A percentile compares a stretch with the other conserved stretches of the same genome.
Evolutionary conservation across 92 coral and sea anemone genomes (phyloP).

Genomic region (Virgularia gustaviana): DNA sequence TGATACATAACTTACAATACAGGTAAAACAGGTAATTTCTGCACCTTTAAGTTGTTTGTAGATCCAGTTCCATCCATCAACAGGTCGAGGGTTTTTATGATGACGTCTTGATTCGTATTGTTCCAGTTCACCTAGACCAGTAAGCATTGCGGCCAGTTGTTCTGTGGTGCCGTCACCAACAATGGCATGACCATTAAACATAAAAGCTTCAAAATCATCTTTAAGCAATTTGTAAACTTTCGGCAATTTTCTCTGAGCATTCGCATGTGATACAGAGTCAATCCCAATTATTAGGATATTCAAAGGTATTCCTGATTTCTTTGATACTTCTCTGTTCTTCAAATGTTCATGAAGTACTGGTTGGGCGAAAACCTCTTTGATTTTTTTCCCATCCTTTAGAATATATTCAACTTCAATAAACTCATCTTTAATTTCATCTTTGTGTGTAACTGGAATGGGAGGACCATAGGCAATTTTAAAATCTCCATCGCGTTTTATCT

Average conservation of each 20-base stretch:
- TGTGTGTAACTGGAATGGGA: too few species aligned
- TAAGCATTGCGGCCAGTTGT: slow-evolving; percentile 70
- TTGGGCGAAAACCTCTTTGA: slow-evolving; percentile 47
- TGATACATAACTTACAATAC: too few species aligned
- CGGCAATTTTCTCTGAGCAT: slow-evolving; percentile 50
- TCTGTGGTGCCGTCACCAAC: slow-evolving; percentile 80
- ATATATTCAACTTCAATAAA: too few species aligned
- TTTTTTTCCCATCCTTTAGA: slow-evolving; percentile 33
- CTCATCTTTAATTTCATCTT: too few species aligned
- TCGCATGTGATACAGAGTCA: slow-evolving; percentile 56
- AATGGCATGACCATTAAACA: slow-evolving; percentile 57
- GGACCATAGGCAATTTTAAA: slow-evolving; percentile 18
- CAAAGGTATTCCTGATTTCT: slow-evolving; percentile 52
- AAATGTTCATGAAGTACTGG: slow-evolving; percentile 29
- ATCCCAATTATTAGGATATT: slow-evolving; percentile 55
- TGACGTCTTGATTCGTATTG: slow-evolving; percentile 65
- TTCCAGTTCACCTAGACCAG: slow-evolving; percentile 61
- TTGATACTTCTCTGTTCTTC: slow-evolving; percentile 7
- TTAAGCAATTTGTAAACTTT: slow-evolving; percentile 25
- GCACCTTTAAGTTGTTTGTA: too few species aligned
- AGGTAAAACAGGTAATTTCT: too few species aligned
- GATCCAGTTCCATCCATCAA: slow-evolving; percentile 72
- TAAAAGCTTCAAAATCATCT: slow-evolving; percentile 40
- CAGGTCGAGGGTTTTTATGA: slow-evolving; percentile 40
- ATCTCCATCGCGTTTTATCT: slow-evolving; percentile 45